Percentiles rank a stretch among this genome's conserved stretches.
phyloP scores from a whole-genome alignment of 2,797 vertebrate species.

The Sebastes matsubarae region DNA sequence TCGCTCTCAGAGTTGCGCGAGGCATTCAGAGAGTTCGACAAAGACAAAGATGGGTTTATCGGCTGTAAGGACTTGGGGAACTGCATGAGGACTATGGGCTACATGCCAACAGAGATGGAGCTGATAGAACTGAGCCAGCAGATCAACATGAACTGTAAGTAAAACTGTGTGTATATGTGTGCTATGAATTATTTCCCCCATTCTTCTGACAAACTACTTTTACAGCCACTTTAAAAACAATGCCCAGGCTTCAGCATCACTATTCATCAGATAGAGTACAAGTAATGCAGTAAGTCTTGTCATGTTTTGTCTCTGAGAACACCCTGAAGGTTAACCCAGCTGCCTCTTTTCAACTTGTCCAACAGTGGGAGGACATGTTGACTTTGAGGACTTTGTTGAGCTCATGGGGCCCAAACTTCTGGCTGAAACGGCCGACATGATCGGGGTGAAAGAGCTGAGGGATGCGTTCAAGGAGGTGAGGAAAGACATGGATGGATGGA shows the following conservation, averaged over 20 bases:
- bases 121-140: slow-evolving; percentile 97
- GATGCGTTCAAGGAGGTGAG: slow-evolving; percentile 96
- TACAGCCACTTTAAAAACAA: not conserved
- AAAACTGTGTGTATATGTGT: not conserved
- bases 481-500: not conserved
- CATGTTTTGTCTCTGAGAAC: not conserved
- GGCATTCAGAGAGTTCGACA: slow-evolving; percentile 97
- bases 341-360: not conserved
- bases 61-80: slow-evolving; percentile 97
- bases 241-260: not conserved
- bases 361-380: slow-evolving; percentile 95
- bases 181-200: not conserved
- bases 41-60: slow-evolving; percentile 97
- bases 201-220: not conserved
- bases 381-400: slow-evolving; percentile 99
- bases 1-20: slow-evolving; percentile 88
- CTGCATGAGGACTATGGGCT: slow-evolving; percentile 99
- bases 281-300: not conserved
- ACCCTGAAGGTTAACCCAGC: not conserved
- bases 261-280: not conserved
- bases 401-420: slow-evolving; percentile 98
- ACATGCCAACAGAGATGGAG: slow-evolving; percentile 99
- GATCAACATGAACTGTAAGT: slow-evolving; percentile 98
- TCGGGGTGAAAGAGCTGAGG: slow-evolving; percentile 95
- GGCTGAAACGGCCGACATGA: slow-evolving; percentile 98